Percentiles rank a stretch among this genome's conserved stretches.
These are phyloP conservation scores for Rhynchopsitta pachyrhyncha DNA, from an alignment of 2,113 vertebrate genomes.

Conservation along the genomic window DNA sequence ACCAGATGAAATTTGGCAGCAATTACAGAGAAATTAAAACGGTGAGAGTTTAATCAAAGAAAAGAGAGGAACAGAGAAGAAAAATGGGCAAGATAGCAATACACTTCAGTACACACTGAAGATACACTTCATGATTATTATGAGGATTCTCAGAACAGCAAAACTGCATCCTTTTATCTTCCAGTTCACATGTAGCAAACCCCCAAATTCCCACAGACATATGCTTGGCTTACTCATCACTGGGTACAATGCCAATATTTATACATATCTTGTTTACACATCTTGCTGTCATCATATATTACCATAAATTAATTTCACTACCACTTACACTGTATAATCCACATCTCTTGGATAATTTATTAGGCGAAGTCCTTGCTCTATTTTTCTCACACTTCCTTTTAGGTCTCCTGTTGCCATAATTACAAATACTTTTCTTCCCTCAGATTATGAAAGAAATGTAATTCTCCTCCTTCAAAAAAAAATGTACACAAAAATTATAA, in stretches of 20 bases:
- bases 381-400: slow-evolving; percentile 85
- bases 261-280: neutral
- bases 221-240: neutral
- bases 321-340: slow-evolving; percentile 85
- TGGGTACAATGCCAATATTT: neutral
- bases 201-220: neutral
- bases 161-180: neutral
- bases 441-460: neutral
- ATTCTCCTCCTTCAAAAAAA: slow-evolving; percentile 24
- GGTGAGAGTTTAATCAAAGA: neutral
- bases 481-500: neutral
- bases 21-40: neutral
- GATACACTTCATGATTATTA: neutral
- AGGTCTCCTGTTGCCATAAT: slow-evolving; percentile 89
- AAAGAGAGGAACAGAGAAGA: neutral
- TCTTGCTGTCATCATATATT: neutral
- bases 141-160: neutral
- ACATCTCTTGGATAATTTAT: slow-evolving; percentile 86
- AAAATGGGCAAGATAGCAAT: neutral
- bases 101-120: neutral
- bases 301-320: neutral
- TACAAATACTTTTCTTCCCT: slow-evolving; percentile 17
- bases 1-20: neutral
- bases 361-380: slow-evolving; percentile 85
- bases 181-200: neutral